Percentiles rank a stretch among this genome's conserved stretches.
Evolutionary conservation across 1,140 invertebrate genomes (phyloP).

Genomic region (fruit fly (Drosophila melanogaster)): Release_6_plus_ISO1_MT NT_033777.3:27798001-27798500

Average conservation of each 20-base stretch:
- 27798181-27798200: not conserved
- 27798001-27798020: constrained; percentile 44
- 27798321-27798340: not conserved
- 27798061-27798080: constrained; percentile 11
- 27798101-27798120: constrained; percentile 27
- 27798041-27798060: not conserved
- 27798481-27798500: constrained; percentile 50
- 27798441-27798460: constrained; percentile 81
- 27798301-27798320: too few species aligned
- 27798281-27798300: too few species aligned
- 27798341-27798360: constrained; percentile 24
- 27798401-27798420: constrained; percentile 51
- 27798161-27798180: too few species aligned
- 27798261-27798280: too few species aligned
- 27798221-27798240: too few species aligned
- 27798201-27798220: too few species aligned
- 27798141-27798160: too few species aligned
- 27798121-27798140: not conserved
- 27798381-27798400: constrained; percentile 19
- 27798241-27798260: too few species aligned
- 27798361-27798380: constrained; percentile 15
- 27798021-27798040: constrained; percentile 8
- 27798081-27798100: constrained; percentile 42
- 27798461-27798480: constrained; percentile 65
- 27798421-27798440: constrained; percentile 82